Percentiles rank a stretch among this genome's conserved stretches.
Evolutionary conservation across 2,113 vertebrate species (phyloP).

Genomic region (Buteo buteo): DNA sequence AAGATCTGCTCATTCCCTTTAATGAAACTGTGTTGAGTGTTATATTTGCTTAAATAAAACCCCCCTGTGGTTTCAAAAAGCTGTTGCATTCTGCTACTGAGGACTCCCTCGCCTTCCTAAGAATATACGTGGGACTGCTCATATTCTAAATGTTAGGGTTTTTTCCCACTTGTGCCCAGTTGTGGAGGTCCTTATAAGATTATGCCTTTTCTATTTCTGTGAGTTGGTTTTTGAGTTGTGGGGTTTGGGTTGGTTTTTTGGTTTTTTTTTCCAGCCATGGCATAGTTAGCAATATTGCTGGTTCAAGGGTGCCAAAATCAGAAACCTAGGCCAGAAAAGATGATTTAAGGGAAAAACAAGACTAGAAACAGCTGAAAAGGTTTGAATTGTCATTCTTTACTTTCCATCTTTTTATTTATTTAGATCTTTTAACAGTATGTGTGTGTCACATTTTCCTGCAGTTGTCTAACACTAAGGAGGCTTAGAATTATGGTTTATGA

Average conservation of each 20-base stretch:
- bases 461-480: background rate
- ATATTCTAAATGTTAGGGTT: fast-evolving
- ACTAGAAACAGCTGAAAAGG: background rate
- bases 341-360: background rate
- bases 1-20: background rate
- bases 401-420: background rate
- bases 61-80: background rate
- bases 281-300: background rate
- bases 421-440: background rate
- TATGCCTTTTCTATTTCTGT: background rate
- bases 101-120: background rate
- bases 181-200: background rate
- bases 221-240: background rate
- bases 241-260: too few species aligned
- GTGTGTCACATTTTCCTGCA: background rate
- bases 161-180: background rate
- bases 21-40: background rate
- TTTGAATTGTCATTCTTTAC: background rate
- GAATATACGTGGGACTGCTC: background rate
- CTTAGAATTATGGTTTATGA: background rate
- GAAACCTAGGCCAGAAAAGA: background rate
- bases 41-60: background rate
- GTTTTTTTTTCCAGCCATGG: background rate
- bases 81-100: background rate
- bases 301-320: background rate